Evolutionary conservation across 2,888 invertebrate genomes (phyloP), one percentile per base, ranked within the genome.

Genomic region (Phyto melanocephala): DNA sequence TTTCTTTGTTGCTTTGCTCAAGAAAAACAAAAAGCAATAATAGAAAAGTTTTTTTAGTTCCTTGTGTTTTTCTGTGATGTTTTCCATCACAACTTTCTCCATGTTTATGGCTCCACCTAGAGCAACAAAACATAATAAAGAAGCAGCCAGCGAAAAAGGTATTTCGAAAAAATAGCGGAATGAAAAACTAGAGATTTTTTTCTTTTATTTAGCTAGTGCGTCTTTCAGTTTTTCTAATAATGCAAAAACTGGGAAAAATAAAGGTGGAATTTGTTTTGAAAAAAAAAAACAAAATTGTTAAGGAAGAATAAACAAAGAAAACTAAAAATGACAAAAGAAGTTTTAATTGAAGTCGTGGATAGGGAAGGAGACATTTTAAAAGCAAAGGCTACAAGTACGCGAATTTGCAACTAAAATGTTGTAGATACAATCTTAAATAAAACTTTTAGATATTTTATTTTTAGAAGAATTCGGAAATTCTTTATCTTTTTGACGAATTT

Each of bases 61-160:
- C 47, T 65, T 56, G 7, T 24, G 15, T 28, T 60, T 60, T 28
- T 5, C 6, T 28, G 17, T 58, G 40, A 58, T 37, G 40, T 68
- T 68, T 60, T 63, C 13, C 35, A 24, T 22, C 11, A 15, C 37
- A 70, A 70, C 62, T 70, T 77, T 63, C 45, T 45, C 1, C 5
- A 10, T 54, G 22, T 77, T 77, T 70, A 77, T 63, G 52, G 42
- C 52, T 62, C 45, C 58, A 56, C 13, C n/a, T 24, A 58, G 37
- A 33, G 56, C 1, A 28, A 71, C 28, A 56, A 56, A 37, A 58
- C n/a, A 5, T 22, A 50, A 22, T 20, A 5, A 50, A 28, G 4
- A 52, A 52, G 8, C 8, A 28, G 2, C 10, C 28, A 5, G 33
- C 35, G 1, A 24, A 47, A 22, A 28, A 35, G 24, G 37, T 42